phyloP scores from a whole-genome alignment of 1,140 invertebrate species.

The Drosophila dunni region DNA sequence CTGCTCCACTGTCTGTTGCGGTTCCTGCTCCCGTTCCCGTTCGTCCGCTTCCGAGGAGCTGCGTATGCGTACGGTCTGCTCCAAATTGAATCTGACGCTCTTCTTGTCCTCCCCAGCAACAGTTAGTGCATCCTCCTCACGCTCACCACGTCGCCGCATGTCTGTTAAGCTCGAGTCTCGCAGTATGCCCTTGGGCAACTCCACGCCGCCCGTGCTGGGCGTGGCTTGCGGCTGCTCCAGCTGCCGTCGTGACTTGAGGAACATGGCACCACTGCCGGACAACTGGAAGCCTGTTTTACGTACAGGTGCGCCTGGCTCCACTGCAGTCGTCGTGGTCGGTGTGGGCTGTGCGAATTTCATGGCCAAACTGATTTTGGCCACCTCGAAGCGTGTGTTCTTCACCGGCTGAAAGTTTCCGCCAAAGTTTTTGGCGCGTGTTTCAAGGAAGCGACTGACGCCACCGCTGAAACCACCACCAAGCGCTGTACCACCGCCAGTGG shows the following conservation, averaged over 20 bases:
- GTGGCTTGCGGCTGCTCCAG: conserved; percentile 38
- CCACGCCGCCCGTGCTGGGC: not conserved
- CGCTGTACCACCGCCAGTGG: too few relatives aligned
- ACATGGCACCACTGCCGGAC: conserved; percentile 87
- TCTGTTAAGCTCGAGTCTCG: conserved; percentile 88
- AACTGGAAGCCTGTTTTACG: conserved; percentile 54
- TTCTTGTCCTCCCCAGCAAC: conserved; percentile 85
- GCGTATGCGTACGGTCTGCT: conserved; percentile 71
- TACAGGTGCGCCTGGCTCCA: not conserved
- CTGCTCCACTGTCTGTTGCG: conserved; percentile 38
- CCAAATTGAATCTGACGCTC: conserved; percentile 88
- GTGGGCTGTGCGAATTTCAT: conserved; percentile 42
- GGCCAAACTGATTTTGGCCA: conserved; percentile 64
- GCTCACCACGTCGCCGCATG: conserved; percentile 70
- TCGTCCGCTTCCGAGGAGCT: conserved; percentile 53
- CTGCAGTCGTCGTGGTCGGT: not conserved
- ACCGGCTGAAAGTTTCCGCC: conserved; percentile 63
- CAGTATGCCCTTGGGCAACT: conserved; percentile 87
- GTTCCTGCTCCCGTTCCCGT: conserved; percentile 6
- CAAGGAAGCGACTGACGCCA: conserved; percentile 72
- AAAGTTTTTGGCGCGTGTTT: conserved; percentile 67
- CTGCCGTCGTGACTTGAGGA: conserved; percentile 86
- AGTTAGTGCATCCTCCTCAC: conserved; percentile 38
- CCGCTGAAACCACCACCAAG: conserved; percentile 60
- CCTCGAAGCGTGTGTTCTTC: conserved; percentile 66